Conservation (phyloP, 2,888 invertebrate genomes). For the Rotaria magnacalcarata region DNA sequence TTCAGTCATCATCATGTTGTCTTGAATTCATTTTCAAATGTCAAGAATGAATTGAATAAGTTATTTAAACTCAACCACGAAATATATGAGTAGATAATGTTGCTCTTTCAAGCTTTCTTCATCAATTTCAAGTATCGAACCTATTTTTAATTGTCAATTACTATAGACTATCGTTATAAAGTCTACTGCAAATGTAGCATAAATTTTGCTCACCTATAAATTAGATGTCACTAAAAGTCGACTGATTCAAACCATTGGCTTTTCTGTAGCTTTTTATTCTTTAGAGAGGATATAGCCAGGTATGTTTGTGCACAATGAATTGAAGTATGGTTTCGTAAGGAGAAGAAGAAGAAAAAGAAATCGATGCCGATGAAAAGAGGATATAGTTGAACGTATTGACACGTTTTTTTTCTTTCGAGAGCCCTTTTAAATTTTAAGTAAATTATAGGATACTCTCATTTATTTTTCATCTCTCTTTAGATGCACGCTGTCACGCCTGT, state of each 20-base stretch:
- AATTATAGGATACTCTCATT: background rate
- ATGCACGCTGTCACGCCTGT: constrained; percentile 3
- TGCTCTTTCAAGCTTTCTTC: no score
- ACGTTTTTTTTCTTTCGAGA: background rate
- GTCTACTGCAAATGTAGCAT: no score
- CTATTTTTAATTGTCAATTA: no score
- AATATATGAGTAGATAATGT: no score
- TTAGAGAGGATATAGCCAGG: background rate
- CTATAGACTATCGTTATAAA: no score
- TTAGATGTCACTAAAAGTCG: background rate
- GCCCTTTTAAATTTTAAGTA: background rate
- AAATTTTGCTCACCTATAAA: no score
- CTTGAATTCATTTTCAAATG: no score
- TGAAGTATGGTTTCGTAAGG: background rate
- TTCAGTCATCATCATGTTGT: no score
- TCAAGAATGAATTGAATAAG: no score
- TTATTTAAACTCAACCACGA: no score
- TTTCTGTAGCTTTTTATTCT: background rate
- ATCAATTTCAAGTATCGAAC: no score
- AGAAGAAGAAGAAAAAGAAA: background rate
- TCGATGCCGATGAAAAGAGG: background rate
- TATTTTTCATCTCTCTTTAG: background rate
- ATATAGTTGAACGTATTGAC: background rate
- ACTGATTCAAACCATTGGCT: background rate
- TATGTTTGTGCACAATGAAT: background rate